These are phyloP conservation scores for Tupaia chinensis DNA, from an alignment of 2,113 vertebrate genomes.

Conservation along the genomic window DNA sequence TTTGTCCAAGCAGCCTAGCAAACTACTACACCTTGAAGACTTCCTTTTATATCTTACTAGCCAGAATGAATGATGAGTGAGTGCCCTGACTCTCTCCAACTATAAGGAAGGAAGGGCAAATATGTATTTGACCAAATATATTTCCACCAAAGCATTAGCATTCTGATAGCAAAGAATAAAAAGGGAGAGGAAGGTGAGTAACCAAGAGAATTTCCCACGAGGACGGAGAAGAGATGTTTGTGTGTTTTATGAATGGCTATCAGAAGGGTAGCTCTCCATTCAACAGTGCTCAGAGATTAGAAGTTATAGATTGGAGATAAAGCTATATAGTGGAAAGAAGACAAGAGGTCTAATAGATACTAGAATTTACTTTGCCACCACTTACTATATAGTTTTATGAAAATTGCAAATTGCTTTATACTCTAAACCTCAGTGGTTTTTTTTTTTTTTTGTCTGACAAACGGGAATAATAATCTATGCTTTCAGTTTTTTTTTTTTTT, in stretches of 20 bases:
- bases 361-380: neutral
- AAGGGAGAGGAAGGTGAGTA: neutral
- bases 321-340: neutral
- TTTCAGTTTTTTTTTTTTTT: neutral
- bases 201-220: neutral
- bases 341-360: neutral
- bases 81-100: neutral
- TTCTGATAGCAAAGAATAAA: constrained; percentile 1
- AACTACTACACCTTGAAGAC: neutral
- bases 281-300: neutral
- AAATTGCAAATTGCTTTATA: neutral
- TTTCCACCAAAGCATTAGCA: neutral
- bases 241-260: neutral
- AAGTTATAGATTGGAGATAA: neutral
- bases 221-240: neutral
- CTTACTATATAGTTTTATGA: neutral
- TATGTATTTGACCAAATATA: neutral
- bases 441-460: constrained; percentile 29
- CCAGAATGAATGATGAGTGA: neutral
- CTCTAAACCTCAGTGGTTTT: neutral
- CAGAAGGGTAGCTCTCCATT: neutral
- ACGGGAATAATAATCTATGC: neutral
- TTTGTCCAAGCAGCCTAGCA: neutral
- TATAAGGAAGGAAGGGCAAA: neutral
- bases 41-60: neutral